A percentile compares a stretch with the other conserved stretches of the same genome.
Conservation (phyloP, 2,888 invertebrate species). For the Hemistola chrysoprasaria region DNA sequence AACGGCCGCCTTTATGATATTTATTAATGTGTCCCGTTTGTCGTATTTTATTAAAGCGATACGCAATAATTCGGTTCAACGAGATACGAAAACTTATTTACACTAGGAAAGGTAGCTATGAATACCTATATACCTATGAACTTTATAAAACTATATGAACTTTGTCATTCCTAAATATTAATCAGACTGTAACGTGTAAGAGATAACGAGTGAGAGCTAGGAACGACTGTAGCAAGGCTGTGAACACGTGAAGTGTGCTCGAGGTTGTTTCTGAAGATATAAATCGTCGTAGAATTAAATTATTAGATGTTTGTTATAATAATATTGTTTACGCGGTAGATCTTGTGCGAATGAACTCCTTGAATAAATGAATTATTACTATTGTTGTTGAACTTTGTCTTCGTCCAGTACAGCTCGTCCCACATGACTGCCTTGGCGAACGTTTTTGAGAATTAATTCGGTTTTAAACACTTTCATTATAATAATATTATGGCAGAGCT, state of each 20-base stretch:
- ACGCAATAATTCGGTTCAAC: no score
- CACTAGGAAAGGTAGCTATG: slow-evolving; percentile 55
- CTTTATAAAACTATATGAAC: slow-evolving; percentile 37
- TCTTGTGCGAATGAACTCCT: slow-evolving; percentile 16
- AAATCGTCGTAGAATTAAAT: slow-evolving; percentile 17
- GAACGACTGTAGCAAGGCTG: slow-evolving; percentile 78
- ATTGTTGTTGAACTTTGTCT: slow-evolving; percentile 39
- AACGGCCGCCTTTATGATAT: no score
- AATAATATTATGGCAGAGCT: slow-evolving; percentile 55
- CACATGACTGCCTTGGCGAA: slow-evolving; percentile 52
- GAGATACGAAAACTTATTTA: no score
- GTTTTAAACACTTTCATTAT: slow-evolving; percentile 42
- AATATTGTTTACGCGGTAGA: slow-evolving; percentile 34
- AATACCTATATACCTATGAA: no score
- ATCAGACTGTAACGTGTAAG: slow-evolving; percentile 58
- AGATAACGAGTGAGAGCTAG: slow-evolving; percentile 62
- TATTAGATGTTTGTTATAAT: slow-evolving; percentile 15
- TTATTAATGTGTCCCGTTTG: no score
- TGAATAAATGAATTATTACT: slow-evolving; percentile 11
- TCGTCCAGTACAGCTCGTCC: slow-evolving; percentile 68
- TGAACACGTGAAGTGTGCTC: slow-evolving; percentile 67
- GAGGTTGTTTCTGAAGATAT: slow-evolving; percentile 47
- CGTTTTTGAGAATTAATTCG: slow-evolving; percentile 39
- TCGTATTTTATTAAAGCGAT: no score
- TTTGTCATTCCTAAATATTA: slow-evolving; percentile 68